Percentiles rank a stretch among this genome's conserved stretches.
These are phyloP conservation scores for Disparrhopalites patrizii DNA, from an alignment of 2,888 invertebrate genomes.

Conservation along the genomic window DNA sequence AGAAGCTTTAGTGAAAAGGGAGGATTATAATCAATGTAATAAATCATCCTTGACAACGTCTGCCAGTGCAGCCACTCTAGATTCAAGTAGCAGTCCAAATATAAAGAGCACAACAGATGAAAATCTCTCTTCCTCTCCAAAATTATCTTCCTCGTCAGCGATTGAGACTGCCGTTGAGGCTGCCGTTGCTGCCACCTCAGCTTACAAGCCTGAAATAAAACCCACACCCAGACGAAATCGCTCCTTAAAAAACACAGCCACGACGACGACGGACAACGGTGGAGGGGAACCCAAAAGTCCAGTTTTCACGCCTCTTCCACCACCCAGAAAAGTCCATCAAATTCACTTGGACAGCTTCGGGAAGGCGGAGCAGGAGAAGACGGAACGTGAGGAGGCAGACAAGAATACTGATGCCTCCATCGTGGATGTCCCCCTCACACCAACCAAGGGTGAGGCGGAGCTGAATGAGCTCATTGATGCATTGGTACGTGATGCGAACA, in stretches of 20 bases:
- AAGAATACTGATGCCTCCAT: background rate
- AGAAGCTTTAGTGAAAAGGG: too few relatives aligned
- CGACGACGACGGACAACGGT: background rate
- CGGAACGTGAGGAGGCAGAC: background rate
- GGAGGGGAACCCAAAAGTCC: constrained; percentile 20
- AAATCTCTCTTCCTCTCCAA: too few relatives aligned
- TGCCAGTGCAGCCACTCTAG: background rate
- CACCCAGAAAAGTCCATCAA: constrained; percentile 46
- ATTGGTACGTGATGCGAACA: constrained; percentile 65
- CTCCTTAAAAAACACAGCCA: background rate
- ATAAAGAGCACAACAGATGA: too few relatives aligned
- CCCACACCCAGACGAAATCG: constrained; percentile 16
- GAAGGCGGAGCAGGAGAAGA: background rate
- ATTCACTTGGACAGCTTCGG: constrained; percentile 44
- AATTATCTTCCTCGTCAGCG: constrained; percentile 8
- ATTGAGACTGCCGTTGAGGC: background rate
- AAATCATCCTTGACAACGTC: constrained; percentile 44
- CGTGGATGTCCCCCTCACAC: background rate
- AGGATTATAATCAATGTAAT: too few relatives aligned
- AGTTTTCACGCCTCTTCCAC: constrained; percentile 45
- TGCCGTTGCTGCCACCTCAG: background rate
- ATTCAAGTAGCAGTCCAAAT: background rate
- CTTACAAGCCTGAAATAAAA: constrained; percentile 12
- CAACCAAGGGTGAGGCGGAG: constrained; percentile 52
- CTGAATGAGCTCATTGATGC: constrained; percentile 69